phyloP scores from a whole-genome alignment of 2,888 invertebrate genomes.

The Sphaerophoria rueppellii region DNA sequence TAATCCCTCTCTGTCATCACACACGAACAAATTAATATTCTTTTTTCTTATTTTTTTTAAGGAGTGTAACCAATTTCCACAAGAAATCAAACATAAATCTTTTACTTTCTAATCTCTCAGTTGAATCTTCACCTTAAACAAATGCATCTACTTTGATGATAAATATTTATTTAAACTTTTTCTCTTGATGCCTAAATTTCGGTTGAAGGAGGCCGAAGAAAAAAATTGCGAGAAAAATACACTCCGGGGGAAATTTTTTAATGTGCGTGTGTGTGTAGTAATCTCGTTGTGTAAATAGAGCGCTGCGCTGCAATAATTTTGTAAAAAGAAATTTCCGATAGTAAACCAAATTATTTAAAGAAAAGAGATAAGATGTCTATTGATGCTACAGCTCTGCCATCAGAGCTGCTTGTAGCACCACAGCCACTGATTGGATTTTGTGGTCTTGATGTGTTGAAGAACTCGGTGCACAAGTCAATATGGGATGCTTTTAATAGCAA shows the following conservation, averaged over 20 bases:
- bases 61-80: slow-evolving; percentile 64
- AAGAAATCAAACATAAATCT: slow-evolving; percentile 49
- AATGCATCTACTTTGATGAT: slow-evolving; percentile 39
- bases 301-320: slow-evolving; percentile 20
- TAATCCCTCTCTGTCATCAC: slow-evolving; percentile 67
- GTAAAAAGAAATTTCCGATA: not conserved
- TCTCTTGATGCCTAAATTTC: slow-evolving; percentile 53
- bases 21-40: slow-evolving; percentile 33
- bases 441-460: slow-evolving; percentile 92
- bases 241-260: slow-evolving; percentile 22
- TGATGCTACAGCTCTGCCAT: slow-evolving; percentile 88
- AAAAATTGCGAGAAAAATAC: slow-evolving; percentile 20
- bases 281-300: slow-evolving; percentile 64
- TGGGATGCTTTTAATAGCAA: slow-evolving; percentile 96
- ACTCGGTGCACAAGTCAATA: slow-evolving; percentile 93
- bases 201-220: slow-evolving; percentile 11
- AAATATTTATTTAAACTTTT: slow-evolving; percentile 1
- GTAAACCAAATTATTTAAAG: not conserved
- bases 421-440: slow-evolving; percentile 93
- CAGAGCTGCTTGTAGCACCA: slow-evolving; percentile 92
- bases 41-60: slow-evolving; percentile 59
- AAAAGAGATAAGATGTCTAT: slow-evolving; percentile 82
- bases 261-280: slow-evolving; percentile 48
- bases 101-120: slow-evolving; percentile 37
- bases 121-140: slow-evolving; percentile 21